These are phyloP conservation scores for Athene noctua DNA, from an alignment of 2,113 vertebrate genomes.

Conservation along the genomic window DNA sequence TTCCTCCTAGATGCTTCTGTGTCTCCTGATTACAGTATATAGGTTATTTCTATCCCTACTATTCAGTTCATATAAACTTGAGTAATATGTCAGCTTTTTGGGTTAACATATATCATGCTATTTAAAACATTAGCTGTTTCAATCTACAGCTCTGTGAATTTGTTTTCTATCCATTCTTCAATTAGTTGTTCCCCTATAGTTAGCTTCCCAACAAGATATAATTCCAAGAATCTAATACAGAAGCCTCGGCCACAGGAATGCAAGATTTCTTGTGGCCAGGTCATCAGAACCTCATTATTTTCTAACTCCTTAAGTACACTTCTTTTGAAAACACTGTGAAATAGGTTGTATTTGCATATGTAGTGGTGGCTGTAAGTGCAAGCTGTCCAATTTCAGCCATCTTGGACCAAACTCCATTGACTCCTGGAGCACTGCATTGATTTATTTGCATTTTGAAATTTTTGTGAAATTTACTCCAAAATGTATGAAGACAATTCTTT, in stretches of 20 bases:
- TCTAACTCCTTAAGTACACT: not conserved
- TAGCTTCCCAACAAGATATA: not conserved
- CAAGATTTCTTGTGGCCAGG: not conserved
- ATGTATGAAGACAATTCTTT: not conserved
- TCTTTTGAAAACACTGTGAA: slow-evolving; percentile 12
- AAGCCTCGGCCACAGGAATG: not conserved
- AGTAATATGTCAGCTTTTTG: not conserved
- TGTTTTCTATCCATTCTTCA: not conserved
- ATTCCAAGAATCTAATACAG: not conserved
- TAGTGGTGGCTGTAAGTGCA: not conserved
- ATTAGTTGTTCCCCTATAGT: not conserved
- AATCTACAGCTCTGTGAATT: not conserved
- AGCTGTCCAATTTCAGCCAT: not conserved
- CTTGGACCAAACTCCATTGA: not conserved
- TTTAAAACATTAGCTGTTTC: not conserved
- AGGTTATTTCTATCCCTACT: not conserved
- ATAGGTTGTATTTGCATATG: slow-evolving; percentile 3
- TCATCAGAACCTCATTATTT: not conserved
- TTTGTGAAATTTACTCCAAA: not conserved
- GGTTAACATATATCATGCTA: not conserved
- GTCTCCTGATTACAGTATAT: not conserved
- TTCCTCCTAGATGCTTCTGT: not conserved
- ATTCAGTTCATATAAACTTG: not conserved
- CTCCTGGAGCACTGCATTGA: not conserved
- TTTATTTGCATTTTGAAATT: not conserved